phyloP scores from a whole-genome alignment of 2,888 invertebrate genomes.

The Drosophila mercatorum region DNA sequence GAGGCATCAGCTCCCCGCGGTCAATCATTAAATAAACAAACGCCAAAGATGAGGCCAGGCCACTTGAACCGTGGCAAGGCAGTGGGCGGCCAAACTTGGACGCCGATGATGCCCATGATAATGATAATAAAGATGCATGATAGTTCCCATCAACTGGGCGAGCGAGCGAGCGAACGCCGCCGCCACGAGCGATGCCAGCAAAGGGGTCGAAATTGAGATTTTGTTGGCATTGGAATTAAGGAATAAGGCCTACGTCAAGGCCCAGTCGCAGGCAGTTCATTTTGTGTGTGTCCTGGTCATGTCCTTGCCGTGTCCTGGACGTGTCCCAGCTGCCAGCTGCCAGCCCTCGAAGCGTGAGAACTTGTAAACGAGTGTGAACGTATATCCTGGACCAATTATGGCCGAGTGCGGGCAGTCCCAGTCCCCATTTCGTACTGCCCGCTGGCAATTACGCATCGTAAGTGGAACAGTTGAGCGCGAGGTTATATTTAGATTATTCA shows the following conservation, averaged over 20 bases:
- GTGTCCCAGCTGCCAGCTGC: background rate
- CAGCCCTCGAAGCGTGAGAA: background rate
- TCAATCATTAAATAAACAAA: conserved; percentile 50
- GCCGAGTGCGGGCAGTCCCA: conserved; percentile 2
- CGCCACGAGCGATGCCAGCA: background rate
- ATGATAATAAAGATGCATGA: conserved; percentile 15
- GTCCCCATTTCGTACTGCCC: background rate
- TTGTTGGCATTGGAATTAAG: conserved; percentile 7
- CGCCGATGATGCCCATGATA: conserved; percentile 12
- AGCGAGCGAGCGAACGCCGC: too few species aligned
- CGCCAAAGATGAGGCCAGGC: conserved; percentile 28
- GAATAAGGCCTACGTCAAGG: background rate
- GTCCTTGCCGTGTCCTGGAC: conserved; percentile 6
- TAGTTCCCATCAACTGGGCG: conserved; percentile 5
- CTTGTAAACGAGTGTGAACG: background rate
- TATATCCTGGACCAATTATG: conserved; percentile 35
- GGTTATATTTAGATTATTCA: conserved; percentile 18
- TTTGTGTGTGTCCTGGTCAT: conserved; percentile 20
- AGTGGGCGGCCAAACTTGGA: conserved; percentile 27
- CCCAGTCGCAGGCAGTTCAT: conserved; percentile 6
- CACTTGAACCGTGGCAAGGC: conserved; percentile 14
- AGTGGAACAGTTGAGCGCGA: conserved; percentile 5
- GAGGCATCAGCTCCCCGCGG: conserved; percentile 31
- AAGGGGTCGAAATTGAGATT: background rate
- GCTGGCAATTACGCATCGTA: conserved; percentile 6